These are phyloP conservation scores for Ricordea florida DNA, from an alignment of 92 coral and sea anemone genomes.

Conservation along the genomic window DNA sequence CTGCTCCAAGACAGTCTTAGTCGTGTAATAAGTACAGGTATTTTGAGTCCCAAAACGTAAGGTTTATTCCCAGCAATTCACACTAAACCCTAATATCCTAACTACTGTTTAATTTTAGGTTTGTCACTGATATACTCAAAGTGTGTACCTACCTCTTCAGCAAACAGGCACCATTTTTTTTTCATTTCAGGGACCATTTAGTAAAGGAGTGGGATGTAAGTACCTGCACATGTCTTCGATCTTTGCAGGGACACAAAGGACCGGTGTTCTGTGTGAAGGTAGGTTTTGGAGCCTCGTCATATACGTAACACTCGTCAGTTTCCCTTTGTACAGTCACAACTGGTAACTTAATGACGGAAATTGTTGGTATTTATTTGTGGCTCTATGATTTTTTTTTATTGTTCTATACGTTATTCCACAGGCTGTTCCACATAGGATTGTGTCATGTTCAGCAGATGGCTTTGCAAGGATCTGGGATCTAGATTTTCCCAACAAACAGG, in stretches of 20 bases:
- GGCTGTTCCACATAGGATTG: constrained; percentile 70
- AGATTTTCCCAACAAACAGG: constrained; percentile 38
- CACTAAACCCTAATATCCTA: no score
- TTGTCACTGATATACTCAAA: no score
- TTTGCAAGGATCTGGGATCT: constrained; percentile 97
- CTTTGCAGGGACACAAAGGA: constrained; percentile 96
- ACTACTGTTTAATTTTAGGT: no score
- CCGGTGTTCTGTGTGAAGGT: constrained; percentile 94
- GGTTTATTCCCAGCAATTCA: no score
- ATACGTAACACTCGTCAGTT: no score
- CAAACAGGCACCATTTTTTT: no score
- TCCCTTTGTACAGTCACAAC: background rate
- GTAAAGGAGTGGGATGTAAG: constrained; percentile 95
- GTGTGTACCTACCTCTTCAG: no score
- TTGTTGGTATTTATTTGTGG: background rate
- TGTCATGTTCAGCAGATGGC: constrained; percentile 94
- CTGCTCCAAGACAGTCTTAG: no score
- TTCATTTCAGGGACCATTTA: constrained; percentile 72
- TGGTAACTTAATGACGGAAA: background rate
- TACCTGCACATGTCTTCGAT: constrained; percentile 89
- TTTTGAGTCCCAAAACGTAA: no score
- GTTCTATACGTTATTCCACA: background rate
- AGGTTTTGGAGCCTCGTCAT: background rate
- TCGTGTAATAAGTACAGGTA: no score
- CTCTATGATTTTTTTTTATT: background rate